Evolutionary conservation across 2,797 vertebrate species (phyloP).

Genomic region (Taenioides sp.): DNA sequence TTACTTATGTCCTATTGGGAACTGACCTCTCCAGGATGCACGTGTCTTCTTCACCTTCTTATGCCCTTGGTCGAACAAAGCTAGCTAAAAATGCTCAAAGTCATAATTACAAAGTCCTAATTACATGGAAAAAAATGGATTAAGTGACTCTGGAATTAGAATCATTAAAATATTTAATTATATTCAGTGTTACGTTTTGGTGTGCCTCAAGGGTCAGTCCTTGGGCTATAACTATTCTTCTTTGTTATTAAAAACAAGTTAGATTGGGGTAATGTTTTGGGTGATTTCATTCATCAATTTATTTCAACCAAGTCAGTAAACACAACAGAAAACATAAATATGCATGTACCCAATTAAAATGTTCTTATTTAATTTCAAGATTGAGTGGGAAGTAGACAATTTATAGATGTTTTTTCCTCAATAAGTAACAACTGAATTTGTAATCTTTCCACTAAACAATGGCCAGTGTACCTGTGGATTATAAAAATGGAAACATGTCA

Average conservation of each 20-base stretch:
- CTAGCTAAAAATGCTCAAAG: neutral
- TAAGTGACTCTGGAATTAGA: neutral
- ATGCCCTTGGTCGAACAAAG: constrained; percentile 28
- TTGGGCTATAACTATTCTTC: neutral
- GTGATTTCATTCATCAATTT: too few species aligned
- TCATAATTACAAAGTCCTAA: neutral
- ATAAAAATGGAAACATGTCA: too few species aligned
- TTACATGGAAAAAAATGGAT: neutral
- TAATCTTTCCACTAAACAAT: too few species aligned
- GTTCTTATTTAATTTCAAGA: too few species aligned
- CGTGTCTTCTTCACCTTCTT: constrained; percentile 11
- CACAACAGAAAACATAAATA: too few species aligned
- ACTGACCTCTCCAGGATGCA: constrained; percentile 29
- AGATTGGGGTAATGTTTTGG: too few species aligned
- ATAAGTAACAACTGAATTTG: too few species aligned
- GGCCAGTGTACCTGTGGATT: too few species aligned
- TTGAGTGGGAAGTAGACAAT: too few species aligned
- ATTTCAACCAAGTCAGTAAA: too few species aligned
- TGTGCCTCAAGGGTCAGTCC: neutral
- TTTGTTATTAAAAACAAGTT: neutral
- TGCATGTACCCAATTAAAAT: too few species aligned
- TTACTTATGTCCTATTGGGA: neutral
- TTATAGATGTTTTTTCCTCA: too few species aligned
- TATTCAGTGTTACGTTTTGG: neutral
- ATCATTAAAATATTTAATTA: neutral